phyloP scores from a whole-genome alignment of 2,888 invertebrate genomes.

The Parasteatoda lunata region DNA sequence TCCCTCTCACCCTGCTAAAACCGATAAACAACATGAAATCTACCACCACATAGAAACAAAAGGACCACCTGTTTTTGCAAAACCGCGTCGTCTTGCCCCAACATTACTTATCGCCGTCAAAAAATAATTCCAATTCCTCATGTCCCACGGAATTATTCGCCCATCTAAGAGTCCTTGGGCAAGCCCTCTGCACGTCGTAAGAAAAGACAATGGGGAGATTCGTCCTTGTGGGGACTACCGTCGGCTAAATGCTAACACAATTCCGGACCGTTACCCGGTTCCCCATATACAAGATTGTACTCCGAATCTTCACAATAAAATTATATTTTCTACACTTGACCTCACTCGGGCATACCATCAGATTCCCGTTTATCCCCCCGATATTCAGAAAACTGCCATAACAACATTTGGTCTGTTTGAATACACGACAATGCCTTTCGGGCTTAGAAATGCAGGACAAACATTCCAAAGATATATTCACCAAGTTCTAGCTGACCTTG shows the following conservation, averaged over 20 bases:
- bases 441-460: not conserved
- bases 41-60: constrained; percentile 9
- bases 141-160: not conserved
- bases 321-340: not conserved
- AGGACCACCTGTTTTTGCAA: constrained; percentile 23
- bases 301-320: not conserved
- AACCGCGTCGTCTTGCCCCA: constrained; percentile 1
- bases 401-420: not conserved
- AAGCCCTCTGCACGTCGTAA: constrained; percentile 47
- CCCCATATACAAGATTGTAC: constrained; percentile 21
- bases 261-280: constrained; percentile 7
- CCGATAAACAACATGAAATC: not conserved
- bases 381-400: not conserved
- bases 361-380: not conserved
- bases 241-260: not conserved
- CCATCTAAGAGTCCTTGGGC: constrained; percentile 38
- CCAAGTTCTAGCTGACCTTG: not conserved
- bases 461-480: constrained; percentile 1
- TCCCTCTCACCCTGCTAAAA: not conserved
- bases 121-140: not conserved
- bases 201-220: constrained; percentile 15
- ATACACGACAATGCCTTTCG: not conserved
- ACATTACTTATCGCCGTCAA: constrained; percentile 9
- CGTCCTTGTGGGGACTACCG: constrained; percentile 7
- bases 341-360: not conserved